These are phyloP conservation scores for Lepidurus couesii DNA, from an alignment of 1,140 invertebrate species.

Conservation along the genomic window DNA sequence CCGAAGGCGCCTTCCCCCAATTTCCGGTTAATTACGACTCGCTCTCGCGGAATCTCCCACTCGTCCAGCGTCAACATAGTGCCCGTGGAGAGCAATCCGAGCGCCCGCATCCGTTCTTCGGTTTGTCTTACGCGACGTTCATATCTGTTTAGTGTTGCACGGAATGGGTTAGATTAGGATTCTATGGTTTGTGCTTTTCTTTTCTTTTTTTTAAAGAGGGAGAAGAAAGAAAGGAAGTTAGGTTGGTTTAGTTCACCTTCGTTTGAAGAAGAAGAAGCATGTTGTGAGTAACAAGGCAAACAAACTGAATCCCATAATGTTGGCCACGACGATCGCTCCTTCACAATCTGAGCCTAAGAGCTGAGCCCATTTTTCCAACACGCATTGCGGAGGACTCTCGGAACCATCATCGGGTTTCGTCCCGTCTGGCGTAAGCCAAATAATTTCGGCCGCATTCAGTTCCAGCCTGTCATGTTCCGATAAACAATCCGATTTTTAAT, in stretches of 20 bases:
- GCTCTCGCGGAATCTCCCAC: slow-evolving; percentile 77
- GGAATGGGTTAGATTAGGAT: slow-evolving; percentile 10
- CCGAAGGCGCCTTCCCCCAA: slow-evolving; percentile 86
- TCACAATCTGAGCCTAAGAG: slow-evolving; percentile 63
- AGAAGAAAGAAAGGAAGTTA: not conserved
- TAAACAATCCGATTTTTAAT: slow-evolving; percentile 13
- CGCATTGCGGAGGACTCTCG: slow-evolving; percentile 53
- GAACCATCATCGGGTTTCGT: slow-evolving; percentile 62
- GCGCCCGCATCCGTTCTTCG: slow-evolving; percentile 63
- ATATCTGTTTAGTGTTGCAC: slow-evolving; percentile 50
- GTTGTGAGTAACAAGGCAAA: slow-evolving; percentile 56
- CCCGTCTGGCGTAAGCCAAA: slow-evolving; percentile 58
- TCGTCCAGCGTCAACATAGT: slow-evolving; percentile 60
- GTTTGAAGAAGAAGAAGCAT: slow-evolving; percentile 62
- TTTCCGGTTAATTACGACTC: slow-evolving; percentile 81
- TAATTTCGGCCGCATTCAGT: slow-evolving; percentile 53
- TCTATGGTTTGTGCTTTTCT: no score
- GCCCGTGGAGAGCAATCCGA: slow-evolving; percentile 53
- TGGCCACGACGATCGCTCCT: slow-evolving; percentile 62
- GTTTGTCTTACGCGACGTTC: slow-evolving; percentile 62
- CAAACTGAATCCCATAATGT: slow-evolving; percentile 59
- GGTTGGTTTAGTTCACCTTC: slow-evolving; percentile 47
- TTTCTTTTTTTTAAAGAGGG: no score
- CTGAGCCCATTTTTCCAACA: slow-evolving; percentile 58
- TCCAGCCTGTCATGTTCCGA: slow-evolving; percentile 32